Evolutionary conservation across 2,888 invertebrate species (phyloP), one percentile per base, ranked within the genome.

Genomic region (Zootermopsis nevadensis): DNA sequence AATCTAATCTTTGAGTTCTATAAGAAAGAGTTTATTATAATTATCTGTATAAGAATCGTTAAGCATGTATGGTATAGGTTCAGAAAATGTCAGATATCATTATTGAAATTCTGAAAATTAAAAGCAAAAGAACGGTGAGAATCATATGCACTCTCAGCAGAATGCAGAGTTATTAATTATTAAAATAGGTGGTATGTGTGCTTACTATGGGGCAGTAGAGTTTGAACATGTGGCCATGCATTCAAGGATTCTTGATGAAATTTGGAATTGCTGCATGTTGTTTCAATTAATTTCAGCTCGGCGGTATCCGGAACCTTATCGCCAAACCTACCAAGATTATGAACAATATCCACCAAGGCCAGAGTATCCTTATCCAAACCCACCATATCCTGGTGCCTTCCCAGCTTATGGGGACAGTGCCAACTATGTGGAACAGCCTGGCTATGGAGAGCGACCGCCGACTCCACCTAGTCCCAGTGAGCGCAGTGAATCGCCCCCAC

Each of bases 381-480:
- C 86, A 72, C 87, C 87, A 83, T 86, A 86, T 55, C 87, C 88
- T 80, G 86, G 87, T 85, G 86, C 85, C 85, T 86, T 86, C 84
- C 85, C 86, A 79, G 85, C 84, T 60, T 86, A 86, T 82, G 85
- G 85, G 42, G 86, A 85, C 82, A 81, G 86, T 82, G 85, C 86
- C 85, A 85, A 86, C 85, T 86, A 87, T 84, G 85, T 86, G 80
- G 87, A 86, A 74, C 86, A 86, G 82, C 84, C 86, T 84, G 83
- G 85, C 27, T 86, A 88, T 86, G 86, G 86, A 83, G 86, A 87
- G 77, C 87, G 89, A 81, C 87, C 89, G 85, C 86, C 89, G 38
- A 89, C 89, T 83, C 91, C 92, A 85, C 91, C 92, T 87, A 91
- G 91, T 89, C 91, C 92, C 42, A 92, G 92, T 86, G 92, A 92